Base-by-base conservation (phyloP, 1,140 invertebrate species). In the roundworm (Caenorhabditis elegans) region DNA sequence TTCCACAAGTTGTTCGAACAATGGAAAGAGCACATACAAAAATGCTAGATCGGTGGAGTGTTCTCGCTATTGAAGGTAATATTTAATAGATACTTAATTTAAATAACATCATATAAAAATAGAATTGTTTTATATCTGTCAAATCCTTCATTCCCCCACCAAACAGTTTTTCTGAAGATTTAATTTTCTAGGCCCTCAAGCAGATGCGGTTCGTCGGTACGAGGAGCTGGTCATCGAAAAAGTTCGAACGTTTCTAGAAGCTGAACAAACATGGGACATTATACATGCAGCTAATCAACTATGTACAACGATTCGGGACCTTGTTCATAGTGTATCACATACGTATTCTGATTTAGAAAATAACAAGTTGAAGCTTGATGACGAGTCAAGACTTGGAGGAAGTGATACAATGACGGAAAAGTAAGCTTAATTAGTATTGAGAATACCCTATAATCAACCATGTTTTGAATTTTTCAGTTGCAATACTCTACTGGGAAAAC, bases 21-120 rank as follows among this genome's bases (percentile, higher is more conserved):
- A 95, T 97, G 88, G 96, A 98, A 91, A 93, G 95, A 86, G 95
- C 96, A 10, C 94, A 95, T 84, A 96, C 95, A 48, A 97, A 97
- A 91, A 96, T 97, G 94, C 91, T 98, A 34, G 96, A 98, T 91
- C 93, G 95, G 92, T 94, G 86, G 84, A 55, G 78, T 75, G 46
- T 83, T 76, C 13, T 82, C 28, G 85, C 43, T 46, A 48, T 80
- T 85, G 43, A 60, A 17, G 36, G 43, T 80, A 43, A 43, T n/a
- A n/a, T n/a, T 15, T 43, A 26, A 34, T 79, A 79, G 24, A 8
- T 17, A n/a, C n/a, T 31, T 22, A 80, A 80, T 26, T 15, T 80
- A 11, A n/a, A 15, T n/a, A 15, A 22, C 15, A 70, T 70, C 19
- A 15, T 48, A 15, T 48, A 48, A 48, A 48, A 0, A 1, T 48